phyloP scores from a whole-genome alignment of 2,797 vertebrate species.

The Syngnathus rostellatus region DNA sequence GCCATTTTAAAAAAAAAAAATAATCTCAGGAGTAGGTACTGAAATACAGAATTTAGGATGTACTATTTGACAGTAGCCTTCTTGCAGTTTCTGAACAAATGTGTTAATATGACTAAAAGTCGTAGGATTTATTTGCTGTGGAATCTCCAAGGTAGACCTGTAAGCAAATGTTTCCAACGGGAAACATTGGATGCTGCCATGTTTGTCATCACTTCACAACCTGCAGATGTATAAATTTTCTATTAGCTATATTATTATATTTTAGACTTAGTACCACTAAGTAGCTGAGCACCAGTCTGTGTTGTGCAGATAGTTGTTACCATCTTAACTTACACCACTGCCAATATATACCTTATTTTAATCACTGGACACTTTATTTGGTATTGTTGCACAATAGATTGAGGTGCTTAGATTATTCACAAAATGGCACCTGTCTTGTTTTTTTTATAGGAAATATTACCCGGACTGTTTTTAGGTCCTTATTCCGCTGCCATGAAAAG shows the following conservation, averaged over 20 bases:
- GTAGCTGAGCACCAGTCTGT: too few species aligned
- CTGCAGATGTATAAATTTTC: too few species aligned
- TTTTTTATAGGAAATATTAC: conserved; percentile 85
- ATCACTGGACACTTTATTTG: not conserved
- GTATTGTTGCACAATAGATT: not conserved
- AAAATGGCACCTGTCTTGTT: not conserved
- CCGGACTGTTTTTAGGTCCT: conserved; percentile 94
- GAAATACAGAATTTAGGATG: too few species aligned
- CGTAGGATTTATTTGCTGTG: not conserved
- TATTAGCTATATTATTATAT: too few species aligned
- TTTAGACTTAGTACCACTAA: too few species aligned
- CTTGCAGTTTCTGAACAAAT: not conserved
- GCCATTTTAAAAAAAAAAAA: too few species aligned
- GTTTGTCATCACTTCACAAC: too few species aligned
- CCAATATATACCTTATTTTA: not conserved
- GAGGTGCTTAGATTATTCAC: not conserved
- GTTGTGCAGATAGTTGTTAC: too few species aligned
- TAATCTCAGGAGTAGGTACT: too few species aligned
- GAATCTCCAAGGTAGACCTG: not conserved
- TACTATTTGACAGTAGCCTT: not conserved
- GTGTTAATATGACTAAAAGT: not conserved
- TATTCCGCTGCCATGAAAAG: conserved; percentile 99
- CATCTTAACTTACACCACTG: too few species aligned
- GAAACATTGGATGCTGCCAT: too few species aligned
- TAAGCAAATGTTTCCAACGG: too few species aligned